These are phyloP conservation scores for Papilio elwesi DNA, from an alignment of 2,888 invertebrate genomes.

Conservation along the genomic window DNA sequence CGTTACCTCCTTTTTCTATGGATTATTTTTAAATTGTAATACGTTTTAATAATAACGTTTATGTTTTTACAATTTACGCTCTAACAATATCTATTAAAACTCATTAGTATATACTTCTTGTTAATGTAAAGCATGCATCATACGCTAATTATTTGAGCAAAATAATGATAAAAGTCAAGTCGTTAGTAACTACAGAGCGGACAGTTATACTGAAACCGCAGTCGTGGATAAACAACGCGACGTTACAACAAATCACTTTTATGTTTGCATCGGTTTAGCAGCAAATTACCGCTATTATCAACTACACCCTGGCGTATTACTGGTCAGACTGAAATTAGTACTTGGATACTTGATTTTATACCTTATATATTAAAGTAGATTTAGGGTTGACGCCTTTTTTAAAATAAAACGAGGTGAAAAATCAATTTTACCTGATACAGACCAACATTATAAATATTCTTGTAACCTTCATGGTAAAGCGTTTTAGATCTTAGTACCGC, in stretches of 20 bases:
- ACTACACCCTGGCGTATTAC: slow-evolving; percentile 8
- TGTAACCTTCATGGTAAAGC: no score
- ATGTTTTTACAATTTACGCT: no score
- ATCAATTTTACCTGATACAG: no score
- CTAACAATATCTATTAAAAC: background rate
- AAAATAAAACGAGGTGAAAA: no score
- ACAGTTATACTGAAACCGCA: slow-evolving; percentile 21
- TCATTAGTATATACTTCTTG: background rate
- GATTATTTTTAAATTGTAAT: no score
- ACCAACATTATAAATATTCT: no score
- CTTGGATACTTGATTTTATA: background rate
- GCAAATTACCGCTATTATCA: slow-evolving; percentile 24
- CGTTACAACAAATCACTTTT: slow-evolving; percentile 30
- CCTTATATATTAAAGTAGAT: background rate
- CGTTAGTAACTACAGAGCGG: slow-evolving; percentile 25
- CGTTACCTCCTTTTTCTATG: no score
- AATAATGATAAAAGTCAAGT: slow-evolving; percentile 28
- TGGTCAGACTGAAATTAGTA: slow-evolving; percentile 11
- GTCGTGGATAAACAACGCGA: slow-evolving; percentile 18
- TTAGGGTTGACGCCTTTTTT: background rate
- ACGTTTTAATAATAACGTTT: no score
- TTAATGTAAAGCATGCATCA: background rate
- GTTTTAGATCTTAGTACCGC: no score
- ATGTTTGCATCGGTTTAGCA: slow-evolving; percentile 29
- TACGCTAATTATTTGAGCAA: slow-evolving; percentile 20